Evolutionary conservation across 1,140 invertebrate genomes (phyloP), one percentile per base, ranked within the genome.

Genomic region (Dendrolimus kikuchii): DNA sequence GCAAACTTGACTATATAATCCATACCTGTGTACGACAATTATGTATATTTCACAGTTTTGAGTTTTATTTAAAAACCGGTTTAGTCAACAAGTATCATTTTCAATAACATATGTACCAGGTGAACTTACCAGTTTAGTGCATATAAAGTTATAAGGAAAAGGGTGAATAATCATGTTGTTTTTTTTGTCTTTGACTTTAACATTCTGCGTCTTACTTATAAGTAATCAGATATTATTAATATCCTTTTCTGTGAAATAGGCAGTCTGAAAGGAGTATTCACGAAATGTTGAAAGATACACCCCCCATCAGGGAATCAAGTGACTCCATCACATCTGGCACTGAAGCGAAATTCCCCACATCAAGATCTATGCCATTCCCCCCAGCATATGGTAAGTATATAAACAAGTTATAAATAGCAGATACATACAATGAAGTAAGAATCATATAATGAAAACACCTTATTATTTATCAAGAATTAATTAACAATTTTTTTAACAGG

Each of bases 261-360:
- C 75, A 88, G 60, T 87, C 88, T 23, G 94, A 95, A 72, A 88
- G 92, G 51, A 95, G 94, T 83, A 93, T 96, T 73, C 94, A 96
- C 71, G 95, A 96, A 87, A 96, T 95, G 92, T 81, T 96, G 45
- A 95, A 95, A 76, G 94, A 95, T 75, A 93, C 93, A 38, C 93
- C 95, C 23, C 90, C 92, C 5, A 88, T 95, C 60, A 93, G 95
- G 64, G 94, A 94, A 61, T 93, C 91, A 58, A 92, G 90, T 68
- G 92, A 89, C 61, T 92, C 92, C 39, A 93, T 95, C 39, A 93
- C 93, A 66, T 92, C 92, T 38, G 93, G 93, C 43, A 92, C 89
- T 38, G 90, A 90, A 71, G 81, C 86, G 9, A 88, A 86, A 56
- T 86, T 87, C 56, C 77, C 85, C 2, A 81, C 85, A 6, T 86